Evolutionary conservation across 2,113 vertebrate genomes (phyloP).

Genomic region (Rhinopomastus cyanomelas): DNA sequence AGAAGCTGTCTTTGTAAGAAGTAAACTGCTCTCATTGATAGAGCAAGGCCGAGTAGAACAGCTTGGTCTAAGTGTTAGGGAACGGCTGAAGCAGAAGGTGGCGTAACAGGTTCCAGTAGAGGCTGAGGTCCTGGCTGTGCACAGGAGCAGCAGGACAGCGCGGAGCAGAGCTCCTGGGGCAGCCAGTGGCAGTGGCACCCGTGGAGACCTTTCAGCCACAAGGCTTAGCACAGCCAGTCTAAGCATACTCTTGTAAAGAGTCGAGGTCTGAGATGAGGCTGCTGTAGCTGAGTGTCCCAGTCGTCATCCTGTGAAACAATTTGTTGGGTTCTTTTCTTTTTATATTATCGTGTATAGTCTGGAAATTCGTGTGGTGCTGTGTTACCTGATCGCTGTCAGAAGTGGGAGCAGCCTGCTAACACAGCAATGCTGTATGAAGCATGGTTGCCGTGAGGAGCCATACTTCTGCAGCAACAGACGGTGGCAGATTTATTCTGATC

Average conservation of each 20-base stretch:
- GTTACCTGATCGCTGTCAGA: not conserved
- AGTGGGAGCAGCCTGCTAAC: not conserved
- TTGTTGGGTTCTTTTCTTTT: not conserved
- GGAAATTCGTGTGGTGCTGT: not conserved
- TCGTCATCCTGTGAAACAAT: not conserved
- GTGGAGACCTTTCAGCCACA: not conserved
- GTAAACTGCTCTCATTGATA: not conserved
- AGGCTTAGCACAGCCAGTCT: not conserved
- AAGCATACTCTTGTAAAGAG: accelerated
- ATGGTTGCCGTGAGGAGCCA: not conserved
- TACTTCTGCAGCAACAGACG: not conserved
- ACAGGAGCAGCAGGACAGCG: not conserved
- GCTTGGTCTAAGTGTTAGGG: not conserved
- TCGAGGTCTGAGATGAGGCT: not conserved
- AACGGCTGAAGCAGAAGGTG: not conserved
- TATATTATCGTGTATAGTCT: not conserved
- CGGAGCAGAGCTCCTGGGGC: not conserved
- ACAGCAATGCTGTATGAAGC: not conserved
- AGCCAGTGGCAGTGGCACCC: not conserved
- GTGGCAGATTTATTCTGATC: not conserved
- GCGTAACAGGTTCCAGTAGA: not conserved
- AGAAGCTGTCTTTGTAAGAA: not conserved
- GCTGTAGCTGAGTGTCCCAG: not conserved
- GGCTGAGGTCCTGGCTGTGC: not conserved
- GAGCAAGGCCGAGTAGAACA: not conserved